A percentile compares a stretch with the other conserved stretches of the same genome.
Evolutionary conservation across 30 jellyfish, hydroid and myxozoan species (phyloP).

Genomic region (Cassiopea andromeda): DNA sequence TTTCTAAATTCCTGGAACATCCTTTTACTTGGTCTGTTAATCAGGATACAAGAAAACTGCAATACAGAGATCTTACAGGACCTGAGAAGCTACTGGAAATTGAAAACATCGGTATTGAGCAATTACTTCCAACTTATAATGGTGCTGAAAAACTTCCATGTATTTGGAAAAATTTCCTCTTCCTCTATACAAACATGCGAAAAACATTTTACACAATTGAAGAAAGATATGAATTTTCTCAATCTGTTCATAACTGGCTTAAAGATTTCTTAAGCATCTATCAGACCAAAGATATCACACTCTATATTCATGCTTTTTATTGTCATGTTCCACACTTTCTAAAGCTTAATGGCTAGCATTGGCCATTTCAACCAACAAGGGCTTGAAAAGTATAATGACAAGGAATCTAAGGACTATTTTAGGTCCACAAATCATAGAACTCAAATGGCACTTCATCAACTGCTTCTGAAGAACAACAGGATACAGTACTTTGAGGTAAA

Average conservation of each 20-base stretch:
- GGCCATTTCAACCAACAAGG: constrained; percentile 54
- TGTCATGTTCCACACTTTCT: constrained; percentile 48
- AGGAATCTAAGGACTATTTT: constrained; percentile 26
- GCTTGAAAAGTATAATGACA: constrained; percentile 31
- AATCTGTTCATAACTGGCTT: background rate
- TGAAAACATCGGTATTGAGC: background rate
- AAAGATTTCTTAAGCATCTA: constrained; percentile 18
- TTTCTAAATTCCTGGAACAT: background rate
- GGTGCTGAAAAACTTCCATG: constrained; percentile 16
- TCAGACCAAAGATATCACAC: constrained; percentile 24
- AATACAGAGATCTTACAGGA: constrained; percentile 38
- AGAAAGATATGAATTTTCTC: background rate
- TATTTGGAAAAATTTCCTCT: constrained; percentile 44
- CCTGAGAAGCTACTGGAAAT: constrained; percentile 36
- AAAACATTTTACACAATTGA: background rate
- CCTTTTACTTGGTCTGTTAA: constrained; percentile 4
- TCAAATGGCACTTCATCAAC: constrained; percentile 22
- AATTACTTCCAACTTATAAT: constrained; percentile 13
- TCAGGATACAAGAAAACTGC: background rate
- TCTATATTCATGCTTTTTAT: constrained; percentile 47
- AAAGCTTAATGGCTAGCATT: constrained; percentile 5
- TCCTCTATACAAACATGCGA: background rate
- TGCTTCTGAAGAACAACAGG: constrained; percentile 47
- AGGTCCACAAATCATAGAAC: constrained; percentile 51
- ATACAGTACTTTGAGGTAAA: constrained; percentile 33